Conservation (phyloP, 2,113 vertebrate genomes). For the Donacobius atricapilla region DNA sequence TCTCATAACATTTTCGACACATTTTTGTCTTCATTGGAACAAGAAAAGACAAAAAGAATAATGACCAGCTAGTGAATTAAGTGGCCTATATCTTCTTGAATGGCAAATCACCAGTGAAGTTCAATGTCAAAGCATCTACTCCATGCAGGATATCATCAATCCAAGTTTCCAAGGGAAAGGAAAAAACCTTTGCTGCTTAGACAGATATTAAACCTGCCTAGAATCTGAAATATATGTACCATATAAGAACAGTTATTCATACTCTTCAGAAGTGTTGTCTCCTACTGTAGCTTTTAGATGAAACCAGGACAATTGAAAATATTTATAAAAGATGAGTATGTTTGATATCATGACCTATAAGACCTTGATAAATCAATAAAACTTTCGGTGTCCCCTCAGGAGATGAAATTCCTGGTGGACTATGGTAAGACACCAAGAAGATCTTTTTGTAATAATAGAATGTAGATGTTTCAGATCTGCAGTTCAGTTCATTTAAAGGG, state of each 20-base stretch:
- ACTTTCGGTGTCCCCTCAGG: not conserved
- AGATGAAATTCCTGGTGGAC: not conserved
- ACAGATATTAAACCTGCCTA: not conserved
- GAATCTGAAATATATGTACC: not conserved
- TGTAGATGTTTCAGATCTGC: not conserved
- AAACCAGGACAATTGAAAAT: slow-evolving; percentile 1
- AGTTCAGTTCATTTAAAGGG: not conserved
- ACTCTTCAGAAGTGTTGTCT: not conserved
- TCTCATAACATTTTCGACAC: not conserved
- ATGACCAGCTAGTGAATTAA: not conserved
- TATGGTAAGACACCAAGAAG: not conserved
- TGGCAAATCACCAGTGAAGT: not conserved
- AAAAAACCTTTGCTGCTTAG: slow-evolving; percentile 8
- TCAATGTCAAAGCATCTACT: not conserved
- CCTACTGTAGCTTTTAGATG: not conserved
- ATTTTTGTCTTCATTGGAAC: not conserved
- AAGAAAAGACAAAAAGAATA: not conserved
- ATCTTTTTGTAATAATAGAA: not conserved
- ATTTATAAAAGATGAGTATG: not conserved
- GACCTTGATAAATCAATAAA: not conserved
- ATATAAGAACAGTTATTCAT: not conserved
- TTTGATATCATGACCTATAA: not conserved
- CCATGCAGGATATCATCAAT: not conserved
- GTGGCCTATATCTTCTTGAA: not conserved
- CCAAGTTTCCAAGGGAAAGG: not conserved